Base-by-base conservation (phyloP, 2,113 vertebrate species). In the Atrichornis clamosus region DNA sequence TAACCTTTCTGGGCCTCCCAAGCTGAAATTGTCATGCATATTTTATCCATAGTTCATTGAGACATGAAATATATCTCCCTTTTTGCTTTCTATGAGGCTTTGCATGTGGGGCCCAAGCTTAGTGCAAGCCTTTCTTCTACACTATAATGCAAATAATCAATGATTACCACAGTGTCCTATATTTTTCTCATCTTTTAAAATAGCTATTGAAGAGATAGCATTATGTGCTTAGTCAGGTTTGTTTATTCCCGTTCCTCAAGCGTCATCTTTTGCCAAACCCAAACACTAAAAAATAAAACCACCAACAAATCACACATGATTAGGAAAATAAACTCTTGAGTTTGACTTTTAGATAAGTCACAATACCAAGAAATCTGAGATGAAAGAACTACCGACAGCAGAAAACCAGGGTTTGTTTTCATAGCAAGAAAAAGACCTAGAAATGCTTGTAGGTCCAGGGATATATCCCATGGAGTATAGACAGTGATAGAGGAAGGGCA, bases 1-100 rank as follows among this genome's bases (percentile, higher is more conserved):
- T 93, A 93, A 91, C 37, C 21, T 94, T 69, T 83, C 79, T 83
- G 55, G 79, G 79, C 82, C 82, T 95, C 92, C 67, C 79, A 91
- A 88, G 90, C 63, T 90, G 85, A 73, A 88, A 86, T 62, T 86
- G 72, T 86, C 68, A 56, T 5, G 12, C 67, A 37, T 90, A 60
- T 90, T 95, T 96, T 85, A 83, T 91, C 74, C 55, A 9, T 55
- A 73, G 63, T 53, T 95, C 74, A 89, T 84, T n/a, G 37, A 92
- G 77, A 87, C 74, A 42, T 79, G 49, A 75, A 91, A 75, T 79
- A 26, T 21, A 41, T 87, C 24, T 87, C 18, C 42, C 14, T 21
- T 68, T 80, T 77, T 67, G 21, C 33, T 84, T 87, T 86, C 59
- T 75, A 30, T 0, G 0, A 39, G 32, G 21, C 46, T 84, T 72